Evolutionary conservation across 2,113 vertebrate genomes (phyloP), one percentile per base, ranked within the genome.

Genomic region (Cyphomyrus plagiostoma): DNA sequence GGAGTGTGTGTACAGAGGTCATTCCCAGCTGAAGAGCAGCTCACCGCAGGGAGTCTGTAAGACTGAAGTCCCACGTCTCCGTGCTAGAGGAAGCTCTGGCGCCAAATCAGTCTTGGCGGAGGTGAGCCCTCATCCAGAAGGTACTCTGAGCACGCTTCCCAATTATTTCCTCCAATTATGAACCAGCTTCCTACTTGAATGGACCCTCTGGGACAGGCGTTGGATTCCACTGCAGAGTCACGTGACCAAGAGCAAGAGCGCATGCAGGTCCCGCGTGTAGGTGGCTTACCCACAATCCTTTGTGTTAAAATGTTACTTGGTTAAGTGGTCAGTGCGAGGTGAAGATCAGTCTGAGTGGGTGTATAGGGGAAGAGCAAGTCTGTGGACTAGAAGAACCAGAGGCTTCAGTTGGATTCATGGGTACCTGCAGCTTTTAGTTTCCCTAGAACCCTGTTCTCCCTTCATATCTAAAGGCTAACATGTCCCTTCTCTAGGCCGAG

Each of bases 81-180:
- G 9, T 58, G 86, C 86, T 45, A 90, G 26, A 94, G 94, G 92
- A 93, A 94, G 89, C 91, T 4, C 48, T 88, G 88, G 10, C 91
- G 39, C 91, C 89, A 53, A 45, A 87, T 91, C 90, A 42, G 39
- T 93, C 91, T 93, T 92, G 66, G 90, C 90, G 88, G 88, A 35
- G 70, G 35, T 93, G 92, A 90, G 90, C 92, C 49, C 93, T 92
- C 93, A 94, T 95, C 91, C 91, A 53, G 89, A 53, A 89, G 95
- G 93, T 93, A 93, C 94, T 93, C 83, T 90, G 92, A 92, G 93
- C 91, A 66, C 66, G 92, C 95, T 96, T 96, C 95, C 96, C 95
- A 93, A 96, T 97, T 96, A 94, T 95, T 96, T 97, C 96, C 96
- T 94, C 92, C 93, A 90, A 95, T 96, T 97, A 95, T 97, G 91